A percentile compares a stretch with the other conserved stretches of the same genome.
Conservation (phyloP, 1,140 invertebrate genomes). For the Trichonephila clavata region DNA sequence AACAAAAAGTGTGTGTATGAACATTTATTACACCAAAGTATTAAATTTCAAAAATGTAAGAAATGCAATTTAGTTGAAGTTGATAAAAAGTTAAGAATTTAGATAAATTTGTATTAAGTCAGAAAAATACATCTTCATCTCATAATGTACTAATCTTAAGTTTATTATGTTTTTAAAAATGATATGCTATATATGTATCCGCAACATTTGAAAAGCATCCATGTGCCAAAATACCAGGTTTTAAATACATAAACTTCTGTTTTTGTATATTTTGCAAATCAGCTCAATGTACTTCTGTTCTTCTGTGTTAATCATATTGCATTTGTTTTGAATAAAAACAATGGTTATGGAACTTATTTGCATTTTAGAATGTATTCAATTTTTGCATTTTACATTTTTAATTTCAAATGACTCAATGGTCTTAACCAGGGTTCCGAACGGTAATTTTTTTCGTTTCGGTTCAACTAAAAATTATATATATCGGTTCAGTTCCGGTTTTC, state of each 20-base stretch:
- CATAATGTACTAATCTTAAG: background rate
- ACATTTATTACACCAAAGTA: no score
- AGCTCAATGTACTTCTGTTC: background rate
- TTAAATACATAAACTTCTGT: background rate
- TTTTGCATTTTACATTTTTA: background rate
- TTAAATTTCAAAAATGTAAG: no score
- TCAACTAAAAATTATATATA: no score
- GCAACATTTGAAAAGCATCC: background rate
- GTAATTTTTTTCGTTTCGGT: no score
- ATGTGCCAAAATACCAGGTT: constrained; percentile 23
- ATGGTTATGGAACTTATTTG: background rate
- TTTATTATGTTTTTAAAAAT: background rate
- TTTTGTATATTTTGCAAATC: constrained; percentile 10
- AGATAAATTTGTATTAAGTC: background rate
- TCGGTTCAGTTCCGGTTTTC: no score
- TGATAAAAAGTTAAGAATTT: background rate
- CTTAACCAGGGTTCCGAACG: no score
- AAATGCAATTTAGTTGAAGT: background rate
- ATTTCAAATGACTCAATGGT: background rate
- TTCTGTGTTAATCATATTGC: background rate
- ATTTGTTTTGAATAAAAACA: constrained; percentile 19
- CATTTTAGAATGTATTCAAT: background rate
- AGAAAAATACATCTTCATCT: background rate
- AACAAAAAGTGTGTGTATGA: no score
- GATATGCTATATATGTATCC: background rate